Conservation (phyloP, 2,797 vertebrate species). For the Helicolenus hilgendorfi region DNA sequence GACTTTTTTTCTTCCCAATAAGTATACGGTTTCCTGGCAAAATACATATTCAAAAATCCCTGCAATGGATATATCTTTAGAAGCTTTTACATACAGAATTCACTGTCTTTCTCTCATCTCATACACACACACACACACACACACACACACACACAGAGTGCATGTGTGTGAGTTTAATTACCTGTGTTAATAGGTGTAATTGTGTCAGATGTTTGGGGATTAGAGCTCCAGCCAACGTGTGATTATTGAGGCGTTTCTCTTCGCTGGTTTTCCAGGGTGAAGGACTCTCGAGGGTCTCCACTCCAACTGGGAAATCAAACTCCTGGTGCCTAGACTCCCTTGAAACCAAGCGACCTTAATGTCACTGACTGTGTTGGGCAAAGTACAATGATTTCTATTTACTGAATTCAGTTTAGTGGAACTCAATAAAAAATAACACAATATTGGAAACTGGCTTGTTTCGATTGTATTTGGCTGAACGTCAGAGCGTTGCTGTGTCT, state of each 20-base stretch:
- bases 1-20: not conserved
- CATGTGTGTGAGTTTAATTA: constrained; percentile 59
- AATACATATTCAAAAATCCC: not conserved
- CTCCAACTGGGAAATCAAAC: constrained; percentile 57
- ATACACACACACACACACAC: not conserved
- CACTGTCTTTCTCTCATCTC: not conserved
- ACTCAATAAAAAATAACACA: not conserved
- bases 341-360: constrained; percentile 26
- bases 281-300: constrained; percentile 36
- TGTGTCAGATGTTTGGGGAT: constrained; percentile 73
- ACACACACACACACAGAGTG: not conserved
- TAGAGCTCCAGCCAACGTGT: constrained; percentile 46
- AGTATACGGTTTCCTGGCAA: not conserved
- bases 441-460: not conserved
- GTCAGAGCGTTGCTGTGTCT: not conserved
- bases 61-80: not conserved
- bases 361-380: constrained; percentile 8
- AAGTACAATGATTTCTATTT: constrained; percentile 21
- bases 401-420: constrained; percentile 18
- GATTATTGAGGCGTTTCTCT: constrained; percentile 61
- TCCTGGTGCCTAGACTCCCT: constrained; percentile 19
- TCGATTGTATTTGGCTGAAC: not conserved
- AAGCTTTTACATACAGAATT: not conserved
- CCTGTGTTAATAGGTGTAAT: constrained; percentile 74
- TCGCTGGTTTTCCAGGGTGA: constrained; percentile 60